Base-by-base conservation (phyloP, 1,140 invertebrate species). In the Rhopalosiphum maidis region DNA sequence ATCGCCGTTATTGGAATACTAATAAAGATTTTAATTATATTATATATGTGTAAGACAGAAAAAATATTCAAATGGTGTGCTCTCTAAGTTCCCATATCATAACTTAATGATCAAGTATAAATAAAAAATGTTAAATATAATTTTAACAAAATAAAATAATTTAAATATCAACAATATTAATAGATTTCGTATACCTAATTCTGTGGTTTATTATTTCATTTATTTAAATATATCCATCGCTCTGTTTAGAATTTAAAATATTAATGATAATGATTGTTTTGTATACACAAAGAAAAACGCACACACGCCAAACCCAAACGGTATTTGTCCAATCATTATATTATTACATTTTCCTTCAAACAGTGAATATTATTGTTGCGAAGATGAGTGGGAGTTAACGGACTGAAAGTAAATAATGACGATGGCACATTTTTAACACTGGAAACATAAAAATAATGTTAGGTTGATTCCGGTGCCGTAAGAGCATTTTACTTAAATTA, bases 341-440 rank as follows among this genome's bases (percentile, higher is more conserved):
- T n/a, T 77, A 77, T 77, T 46, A 86, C 46, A 86, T 46, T 86
- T 46, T 86, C 46, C 85, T 30, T 43, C 25, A 46, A 86, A 46
- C 30, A 30, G 85, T 30, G 43, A 86, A 86, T 46, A n/a, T 15
- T 86, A 11, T 86, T 86, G 43, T 0, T 46, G 41, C 25, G 30
- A 86, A 86, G 85, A 86, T 15, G 85, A 86, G 41, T 41, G 23
- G 41, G 37, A 46, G 37, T 77, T 77, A 77, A 77, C 60, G 60
- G 60, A 11, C 23, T 86, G 37, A 86, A 41, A 86, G 43, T 86
- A 86, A 86, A 86, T 86, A 86, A 86, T 86, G 85, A 86, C 41
- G 85, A 86, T 86, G 85, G 85, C 85, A 86, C 30, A 86, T 46
- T 86, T 86, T 46, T 86, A 86, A 86, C 43, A 41, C 43, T 41